These are phyloP conservation scores for Columba guinea DNA, from an alignment of 2,797 vertebrate genomes.

Conservation along the genomic window DNA sequence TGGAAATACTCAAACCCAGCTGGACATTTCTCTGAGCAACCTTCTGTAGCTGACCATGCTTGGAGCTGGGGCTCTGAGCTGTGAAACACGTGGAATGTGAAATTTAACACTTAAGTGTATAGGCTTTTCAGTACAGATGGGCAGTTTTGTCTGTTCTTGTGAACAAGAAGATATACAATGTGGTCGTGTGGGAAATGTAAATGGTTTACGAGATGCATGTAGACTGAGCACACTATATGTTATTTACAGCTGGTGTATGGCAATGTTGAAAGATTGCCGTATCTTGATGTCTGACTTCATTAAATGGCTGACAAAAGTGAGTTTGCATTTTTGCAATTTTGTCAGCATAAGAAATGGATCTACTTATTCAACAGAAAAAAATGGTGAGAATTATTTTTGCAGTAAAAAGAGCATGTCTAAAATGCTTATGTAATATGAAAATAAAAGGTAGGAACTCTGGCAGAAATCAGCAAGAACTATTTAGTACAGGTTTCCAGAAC, in stretches of 20 bases:
- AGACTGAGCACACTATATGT: not conserved
- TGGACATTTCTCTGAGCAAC: not conserved
- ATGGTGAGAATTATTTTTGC: not conserved
- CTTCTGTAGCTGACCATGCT: not conserved
- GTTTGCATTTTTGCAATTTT: not conserved
- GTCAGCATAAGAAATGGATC: not conserved
- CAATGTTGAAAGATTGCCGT: not conserved
- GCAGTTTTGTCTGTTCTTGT: not conserved
- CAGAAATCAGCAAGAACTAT: not conserved
- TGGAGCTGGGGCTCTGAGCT: not conserved
- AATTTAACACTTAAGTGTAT: not conserved
- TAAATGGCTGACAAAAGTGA: not conserved
- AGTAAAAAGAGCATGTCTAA: not conserved
- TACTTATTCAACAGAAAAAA: not conserved
- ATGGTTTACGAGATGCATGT: not conserved
- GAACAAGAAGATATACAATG: not conserved
- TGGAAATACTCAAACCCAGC: not conserved
- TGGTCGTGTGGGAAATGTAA: not conserved
- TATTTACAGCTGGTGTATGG: not conserved
- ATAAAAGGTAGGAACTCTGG: not conserved
- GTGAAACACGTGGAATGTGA: not conserved
- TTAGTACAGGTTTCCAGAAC: not conserved
- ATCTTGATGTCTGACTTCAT: not conserved
- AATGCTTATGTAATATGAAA: not conserved
- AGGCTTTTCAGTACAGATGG: not conserved